These are phyloP conservation scores for Cacajao melanocephalus DNA, from an alignment of 2,797 vertebrate genomes.

Conservation along the genomic window DNA sequence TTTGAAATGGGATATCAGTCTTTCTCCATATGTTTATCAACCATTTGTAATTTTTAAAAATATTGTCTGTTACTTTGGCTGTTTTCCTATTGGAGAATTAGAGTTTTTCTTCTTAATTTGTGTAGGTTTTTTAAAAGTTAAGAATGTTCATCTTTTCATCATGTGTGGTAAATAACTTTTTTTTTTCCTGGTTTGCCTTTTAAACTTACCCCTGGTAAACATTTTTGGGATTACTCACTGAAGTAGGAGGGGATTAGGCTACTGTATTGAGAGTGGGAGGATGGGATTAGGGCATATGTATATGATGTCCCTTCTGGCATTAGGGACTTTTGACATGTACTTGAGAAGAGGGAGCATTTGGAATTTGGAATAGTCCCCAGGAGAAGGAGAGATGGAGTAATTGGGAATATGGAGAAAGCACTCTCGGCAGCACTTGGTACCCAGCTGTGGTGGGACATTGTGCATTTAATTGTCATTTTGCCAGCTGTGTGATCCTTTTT, in stretches of 20 bases:
- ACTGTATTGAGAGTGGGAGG: not conserved
- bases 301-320: no score
- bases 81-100: not conserved
- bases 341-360: not conserved
- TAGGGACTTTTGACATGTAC: no score
- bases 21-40: not conserved
- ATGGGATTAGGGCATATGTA: not conserved
- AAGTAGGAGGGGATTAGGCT: not conserved
- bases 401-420: not conserved
- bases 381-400: not conserved
- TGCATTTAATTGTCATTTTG: accelerated
- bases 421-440: not conserved
- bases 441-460: not conserved
- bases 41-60: not conserved
- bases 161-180: not conserved
- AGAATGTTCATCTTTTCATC: not conserved
- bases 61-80: not conserved
- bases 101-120: not conserved
- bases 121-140: not conserved
- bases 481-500: not conserved
- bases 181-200: not conserved
- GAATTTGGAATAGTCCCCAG: not conserved
- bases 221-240: not conserved
- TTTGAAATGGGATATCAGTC: not conserved
- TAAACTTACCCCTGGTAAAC: not conserved